Conservation (phyloP, 2,797 vertebrate genomes). For the Neomorphus geoffroyi region DNA sequence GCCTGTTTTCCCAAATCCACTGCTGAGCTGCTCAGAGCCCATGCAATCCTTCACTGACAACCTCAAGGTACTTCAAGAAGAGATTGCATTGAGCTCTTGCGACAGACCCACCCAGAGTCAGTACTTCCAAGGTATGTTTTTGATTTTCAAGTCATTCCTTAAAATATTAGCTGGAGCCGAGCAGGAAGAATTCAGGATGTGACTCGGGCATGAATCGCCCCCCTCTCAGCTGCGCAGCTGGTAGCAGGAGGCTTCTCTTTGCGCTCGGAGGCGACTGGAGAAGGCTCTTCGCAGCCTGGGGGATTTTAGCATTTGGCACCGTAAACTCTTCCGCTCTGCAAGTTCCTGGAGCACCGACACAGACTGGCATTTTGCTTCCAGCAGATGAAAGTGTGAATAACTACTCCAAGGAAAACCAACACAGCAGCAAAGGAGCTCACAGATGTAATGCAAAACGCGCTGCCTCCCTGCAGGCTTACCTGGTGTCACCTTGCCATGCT, state of each 20-base stretch:
- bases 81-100: accelerated
- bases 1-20: background rate
- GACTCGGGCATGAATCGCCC: background rate
- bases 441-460: accelerated
- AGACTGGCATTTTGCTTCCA: background rate
- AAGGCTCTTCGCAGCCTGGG: background rate
- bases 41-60: background rate
- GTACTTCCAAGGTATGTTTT: background rate
- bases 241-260: background rate
- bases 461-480: background rate
- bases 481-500: background rate
- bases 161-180: background rate
- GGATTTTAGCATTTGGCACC: background rate
- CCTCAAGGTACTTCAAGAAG: background rate
- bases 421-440: background rate
- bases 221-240: background rate
- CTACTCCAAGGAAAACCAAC: background rate
- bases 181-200: background rate
- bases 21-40: background rate
- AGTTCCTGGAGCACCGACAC: background rate
- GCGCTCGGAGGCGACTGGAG: background rate
- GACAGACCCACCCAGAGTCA: background rate
- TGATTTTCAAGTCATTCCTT: background rate
- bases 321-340: background rate
- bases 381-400: background rate